Percentiles rank a stretch among this genome's conserved stretches.
phyloP scores from a whole-genome alignment of 2,113 vertebrate species.

The Oxyura jamaicensis region DNA sequence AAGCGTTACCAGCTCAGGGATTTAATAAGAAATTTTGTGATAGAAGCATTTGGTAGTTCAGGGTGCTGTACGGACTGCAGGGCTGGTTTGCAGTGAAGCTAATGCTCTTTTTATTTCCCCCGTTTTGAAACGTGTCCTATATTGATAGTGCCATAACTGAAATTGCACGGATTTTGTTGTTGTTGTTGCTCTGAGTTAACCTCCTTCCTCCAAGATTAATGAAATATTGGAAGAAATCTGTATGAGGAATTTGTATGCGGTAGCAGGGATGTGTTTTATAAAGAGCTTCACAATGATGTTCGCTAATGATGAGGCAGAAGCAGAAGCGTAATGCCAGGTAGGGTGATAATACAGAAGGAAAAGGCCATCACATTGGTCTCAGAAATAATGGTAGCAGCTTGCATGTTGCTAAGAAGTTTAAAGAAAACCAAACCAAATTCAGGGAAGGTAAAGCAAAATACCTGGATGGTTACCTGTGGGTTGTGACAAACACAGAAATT shows the following conservation, averaged over 20 bases:
- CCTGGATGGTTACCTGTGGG: neutral
- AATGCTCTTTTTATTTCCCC: neutral
- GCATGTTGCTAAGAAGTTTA: neutral
- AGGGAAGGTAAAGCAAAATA: neutral
- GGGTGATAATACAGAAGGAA: neutral
- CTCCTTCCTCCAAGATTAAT: neutral
- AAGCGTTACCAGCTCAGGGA: neutral
- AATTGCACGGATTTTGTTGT: neutral
- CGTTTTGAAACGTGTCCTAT: neutral
- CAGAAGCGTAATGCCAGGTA: accelerated
- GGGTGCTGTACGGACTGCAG: neutral
- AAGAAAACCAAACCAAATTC: neutral
- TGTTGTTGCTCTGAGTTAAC: neutral
- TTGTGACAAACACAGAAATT: neutral
- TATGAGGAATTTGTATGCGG: neutral
- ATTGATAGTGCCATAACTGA: neutral
- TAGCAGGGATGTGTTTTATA: neutral
- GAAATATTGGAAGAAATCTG: neutral
- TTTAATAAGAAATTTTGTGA: neutral
- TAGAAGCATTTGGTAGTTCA: neutral
- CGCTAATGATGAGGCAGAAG: neutral
- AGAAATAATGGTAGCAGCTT: neutral
- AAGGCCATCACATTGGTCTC: neutral
- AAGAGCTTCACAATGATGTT: neutral
- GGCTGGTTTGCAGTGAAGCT: neutral